Evolutionary conservation across 1,140 invertebrate genomes (phyloP).

Genomic region (Melanaphis sacchari): DNA sequence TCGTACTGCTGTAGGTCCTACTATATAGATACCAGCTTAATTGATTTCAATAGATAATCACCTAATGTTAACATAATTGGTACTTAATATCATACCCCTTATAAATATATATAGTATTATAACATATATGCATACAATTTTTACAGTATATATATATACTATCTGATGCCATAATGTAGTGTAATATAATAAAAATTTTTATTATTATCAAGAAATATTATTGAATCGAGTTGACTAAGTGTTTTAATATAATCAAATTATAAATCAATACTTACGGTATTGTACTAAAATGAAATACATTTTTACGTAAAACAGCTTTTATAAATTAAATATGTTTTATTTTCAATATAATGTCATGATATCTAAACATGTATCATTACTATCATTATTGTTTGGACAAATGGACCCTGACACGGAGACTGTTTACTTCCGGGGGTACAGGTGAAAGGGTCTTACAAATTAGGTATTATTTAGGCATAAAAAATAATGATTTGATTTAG

Average conservation of each 20-base stretch:
- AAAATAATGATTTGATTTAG: not conserved
- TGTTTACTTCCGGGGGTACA: not conserved
- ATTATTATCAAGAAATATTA: not conserved
- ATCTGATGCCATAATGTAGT: not conserved
- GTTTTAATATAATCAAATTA: not conserved
- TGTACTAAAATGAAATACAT: not conserved
- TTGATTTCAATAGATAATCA: not conserved
- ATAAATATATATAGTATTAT: not conserved
- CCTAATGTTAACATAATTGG: not conserved
- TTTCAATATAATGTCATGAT: not conserved
- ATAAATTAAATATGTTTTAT: not conserved
- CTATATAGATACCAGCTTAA: not conserved
- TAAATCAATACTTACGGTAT: not conserved
- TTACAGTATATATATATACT: not conserved
- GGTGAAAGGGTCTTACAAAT: slow-evolving; percentile 11
- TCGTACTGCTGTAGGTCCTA: not conserved
- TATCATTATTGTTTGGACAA: not conserved
- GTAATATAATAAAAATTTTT: not conserved
- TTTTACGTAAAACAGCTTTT: not conserved
- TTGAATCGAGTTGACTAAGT: not conserved
- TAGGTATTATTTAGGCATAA: not conserved
- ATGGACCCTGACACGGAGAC: not conserved
- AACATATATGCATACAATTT: not conserved
- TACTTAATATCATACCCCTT: too few relatives aligned
- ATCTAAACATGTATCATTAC: not conserved